Evolutionary conservation across 2,113 vertebrate species (phyloP).

Genomic region (Plectropomus leopardus): DNA sequence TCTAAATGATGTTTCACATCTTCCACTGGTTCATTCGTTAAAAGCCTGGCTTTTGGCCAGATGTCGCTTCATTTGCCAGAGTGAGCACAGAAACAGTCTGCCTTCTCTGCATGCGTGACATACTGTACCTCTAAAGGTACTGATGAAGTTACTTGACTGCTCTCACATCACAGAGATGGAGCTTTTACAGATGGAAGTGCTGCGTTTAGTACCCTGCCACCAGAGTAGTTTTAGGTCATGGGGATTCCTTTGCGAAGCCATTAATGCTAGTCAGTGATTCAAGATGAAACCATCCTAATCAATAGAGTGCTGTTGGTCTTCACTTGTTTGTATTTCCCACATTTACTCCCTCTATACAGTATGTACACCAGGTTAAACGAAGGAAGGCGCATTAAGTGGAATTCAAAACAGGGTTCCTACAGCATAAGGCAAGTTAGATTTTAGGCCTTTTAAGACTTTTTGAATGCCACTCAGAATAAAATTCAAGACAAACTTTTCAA

Average conservation of each 20-base stretch:
- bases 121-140: conserved; percentile 24
- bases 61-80: conserved; percentile 56
- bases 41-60: conserved; percentile 72
- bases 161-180: conserved; percentile 40
- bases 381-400: background rate
- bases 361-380: conserved; percentile 10
- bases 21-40: conserved; percentile 70
- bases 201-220: conserved; percentile 46
- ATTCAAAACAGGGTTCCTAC: background rate
- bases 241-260: conserved; percentile 55
- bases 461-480: too few relatives aligned
- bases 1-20: conserved; percentile 71
- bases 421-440: too few relatives aligned
- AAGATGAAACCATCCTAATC: conserved; percentile 68
- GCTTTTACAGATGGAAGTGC: conserved; percentile 61
- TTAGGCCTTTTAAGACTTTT: too few relatives aligned
- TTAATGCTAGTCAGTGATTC: conserved; percentile 70
- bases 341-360: background rate
- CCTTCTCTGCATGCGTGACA: conserved; percentile 43
- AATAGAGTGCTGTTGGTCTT: conserved; percentile 55
- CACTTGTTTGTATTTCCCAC: conserved; percentile 12
- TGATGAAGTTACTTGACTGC: conserved; percentile 58
- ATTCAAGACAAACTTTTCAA: too few relatives aligned
- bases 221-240: conserved; percentile 59
- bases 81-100: conserved; percentile 18